Evolutionary conservation across 2,888 invertebrate species (phyloP).

Genomic region (Nomada fucata): DNA sequence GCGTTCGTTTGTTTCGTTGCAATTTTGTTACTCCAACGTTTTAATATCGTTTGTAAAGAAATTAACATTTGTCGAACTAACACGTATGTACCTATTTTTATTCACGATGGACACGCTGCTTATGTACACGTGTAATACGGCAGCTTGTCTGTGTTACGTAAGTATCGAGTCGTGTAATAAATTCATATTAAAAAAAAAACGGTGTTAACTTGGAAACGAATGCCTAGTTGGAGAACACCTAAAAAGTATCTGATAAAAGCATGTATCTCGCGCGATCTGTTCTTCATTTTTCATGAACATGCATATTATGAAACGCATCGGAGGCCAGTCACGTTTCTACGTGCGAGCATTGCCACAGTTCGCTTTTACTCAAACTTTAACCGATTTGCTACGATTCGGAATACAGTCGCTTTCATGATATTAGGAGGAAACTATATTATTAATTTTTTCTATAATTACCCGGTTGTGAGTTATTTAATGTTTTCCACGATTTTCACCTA

Average conservation of each 20-base stretch:
- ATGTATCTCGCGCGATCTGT: slow-evolving; percentile 9
- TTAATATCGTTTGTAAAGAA: too few relatives aligned
- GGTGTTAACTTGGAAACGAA: neutral
- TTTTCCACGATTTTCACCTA: too few relatives aligned
- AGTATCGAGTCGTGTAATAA: too few relatives aligned
- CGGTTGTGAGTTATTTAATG: too few relatives aligned
- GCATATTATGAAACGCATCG: slow-evolving; percentile 16
- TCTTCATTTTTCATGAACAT: slow-evolving; percentile 30
- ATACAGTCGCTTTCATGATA: neutral
- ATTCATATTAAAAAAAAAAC: too few relatives aligned
- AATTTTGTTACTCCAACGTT: too few relatives aligned
- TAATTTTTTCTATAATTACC: too few relatives aligned
- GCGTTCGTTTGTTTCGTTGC: too few relatives aligned
- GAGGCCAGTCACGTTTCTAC: neutral
- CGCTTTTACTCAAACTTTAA: neutral
- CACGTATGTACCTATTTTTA: neutral
- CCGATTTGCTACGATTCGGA: slow-evolving; percentile 19
- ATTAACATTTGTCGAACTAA: too few relatives aligned
- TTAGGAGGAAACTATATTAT: too few relatives aligned
- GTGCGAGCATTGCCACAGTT: slow-evolving; percentile 7
- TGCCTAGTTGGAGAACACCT: neutral
- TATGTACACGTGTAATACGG: neutral
- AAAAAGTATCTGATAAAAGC: neutral
- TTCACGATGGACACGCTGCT: neutral
- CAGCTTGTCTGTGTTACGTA: neutral